These are phyloP conservation scores for Eufriesea mexicana DNA, from an alignment of 1,140 invertebrate genomes.

Conservation along the genomic window DNA sequence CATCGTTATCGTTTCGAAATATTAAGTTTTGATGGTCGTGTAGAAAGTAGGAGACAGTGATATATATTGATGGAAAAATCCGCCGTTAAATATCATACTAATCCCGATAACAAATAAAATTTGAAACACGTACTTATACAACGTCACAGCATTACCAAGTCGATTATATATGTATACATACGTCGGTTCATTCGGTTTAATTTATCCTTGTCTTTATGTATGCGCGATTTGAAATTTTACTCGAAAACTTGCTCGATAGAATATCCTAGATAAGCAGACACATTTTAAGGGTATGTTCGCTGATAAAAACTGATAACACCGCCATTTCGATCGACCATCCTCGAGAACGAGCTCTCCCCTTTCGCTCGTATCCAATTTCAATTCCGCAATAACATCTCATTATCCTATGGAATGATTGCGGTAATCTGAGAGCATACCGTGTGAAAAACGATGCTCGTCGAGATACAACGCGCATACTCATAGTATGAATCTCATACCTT, in stretches of 20 bases:
- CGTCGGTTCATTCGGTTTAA: not conserved
- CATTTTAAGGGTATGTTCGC: not conserved
- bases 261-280: slow-evolving; percentile 4
- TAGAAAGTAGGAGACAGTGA: not conserved
- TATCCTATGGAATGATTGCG: slow-evolving; percentile 48
- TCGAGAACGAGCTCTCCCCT: slow-evolving; percentile 16
- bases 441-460: slow-evolving; percentile 10
- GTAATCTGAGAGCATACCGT: slow-evolving; percentile 48
- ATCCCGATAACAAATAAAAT: not conserved
- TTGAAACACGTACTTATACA: too few relatives aligned
- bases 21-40: not conserved
- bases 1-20: not conserved
- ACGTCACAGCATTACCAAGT: too few relatives aligned
- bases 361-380: slow-evolving; percentile 52
- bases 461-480: not conserved
- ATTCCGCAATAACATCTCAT: slow-evolving; percentile 55
- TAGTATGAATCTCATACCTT: not conserved
- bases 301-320: slow-evolving; percentile 12
- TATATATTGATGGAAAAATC: not conserved
- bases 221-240: not conserved
- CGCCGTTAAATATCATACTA: not conserved
- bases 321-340: slow-evolving; percentile 8
- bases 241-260: not conserved
- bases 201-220: not conserved
- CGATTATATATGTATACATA: not conserved